Conservation (phyloP, 2,888 invertebrate genomes). For the Gonocerus acuteangulatus region DNA sequence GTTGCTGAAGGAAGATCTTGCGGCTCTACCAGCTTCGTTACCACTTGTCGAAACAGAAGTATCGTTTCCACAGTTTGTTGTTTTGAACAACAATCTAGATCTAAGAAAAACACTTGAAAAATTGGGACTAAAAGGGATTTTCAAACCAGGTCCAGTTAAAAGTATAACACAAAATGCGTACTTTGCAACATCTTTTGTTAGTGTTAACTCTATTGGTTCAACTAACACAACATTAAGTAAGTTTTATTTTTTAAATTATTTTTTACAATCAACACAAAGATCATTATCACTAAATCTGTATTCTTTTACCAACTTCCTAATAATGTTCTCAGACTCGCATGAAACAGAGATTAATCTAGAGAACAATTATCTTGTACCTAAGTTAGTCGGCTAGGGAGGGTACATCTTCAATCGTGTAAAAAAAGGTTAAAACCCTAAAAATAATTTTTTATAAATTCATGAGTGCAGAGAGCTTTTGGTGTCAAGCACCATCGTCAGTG, state of each 20-base stretch:
- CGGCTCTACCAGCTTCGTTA: constrained; percentile 37
- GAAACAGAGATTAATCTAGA: too few relatives aligned
- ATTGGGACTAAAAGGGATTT: constrained; percentile 38
- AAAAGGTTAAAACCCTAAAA: too few relatives aligned
- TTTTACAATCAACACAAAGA: too few relatives aligned
- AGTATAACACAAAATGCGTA: constrained; percentile 41
- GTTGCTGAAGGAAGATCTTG: constrained; percentile 35
- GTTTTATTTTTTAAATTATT: constrained; percentile 18
- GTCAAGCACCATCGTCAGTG: too few relatives aligned
- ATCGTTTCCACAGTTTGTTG: constrained; percentile 41
- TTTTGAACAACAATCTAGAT: constrained; percentile 39
- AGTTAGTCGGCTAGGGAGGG: too few relatives aligned
- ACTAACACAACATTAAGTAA: constrained; percentile 39
- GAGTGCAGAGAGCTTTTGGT: too few relatives aligned
- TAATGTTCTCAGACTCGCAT: too few relatives aligned
- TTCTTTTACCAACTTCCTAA: too few relatives aligned
- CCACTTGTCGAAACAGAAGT: constrained; percentile 39
- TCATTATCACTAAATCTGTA: too few relatives aligned
- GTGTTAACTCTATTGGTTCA: constrained; percentile 41
- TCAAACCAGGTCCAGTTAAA: constrained; percentile 36
- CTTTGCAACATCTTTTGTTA: constrained; percentile 41
- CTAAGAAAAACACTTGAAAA: constrained; percentile 39
- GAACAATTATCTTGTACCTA: not conserved
- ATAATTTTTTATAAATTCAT: too few relatives aligned
- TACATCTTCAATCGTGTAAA: too few relatives aligned